A percentile compares a stretch with the other conserved stretches of the same genome.
These are phyloP conservation scores for Pangasius macronema DNA, from an alignment of 2,797 vertebrate genomes.

Conservation along the genomic window DNA sequence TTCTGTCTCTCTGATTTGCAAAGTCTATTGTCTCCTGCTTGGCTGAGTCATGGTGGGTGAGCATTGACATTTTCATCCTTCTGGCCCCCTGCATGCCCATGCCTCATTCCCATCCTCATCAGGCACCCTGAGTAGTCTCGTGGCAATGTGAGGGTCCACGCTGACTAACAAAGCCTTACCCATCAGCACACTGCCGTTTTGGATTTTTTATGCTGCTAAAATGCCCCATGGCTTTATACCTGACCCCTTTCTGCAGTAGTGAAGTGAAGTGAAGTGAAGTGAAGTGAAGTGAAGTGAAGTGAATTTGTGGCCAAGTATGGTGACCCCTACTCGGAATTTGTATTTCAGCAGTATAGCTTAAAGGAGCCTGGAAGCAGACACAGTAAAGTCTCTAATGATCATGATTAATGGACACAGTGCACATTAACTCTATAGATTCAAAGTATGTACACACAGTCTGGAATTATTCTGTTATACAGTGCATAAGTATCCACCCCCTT, in stretches of 20 bases:
- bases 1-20: constrained; percentile 43
- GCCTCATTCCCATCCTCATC: constrained; percentile 27
- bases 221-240: neutral
- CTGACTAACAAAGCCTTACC: constrained; percentile 38
- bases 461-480: neutral
- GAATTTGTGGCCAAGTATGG: too few species aligned
- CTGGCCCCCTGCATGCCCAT: constrained; percentile 23
- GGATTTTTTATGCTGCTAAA: neutral
- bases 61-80: constrained; percentile 53
- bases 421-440: neutral
- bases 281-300: too few species aligned
- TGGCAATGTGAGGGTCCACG: constrained; percentile 20
- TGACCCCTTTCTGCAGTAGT: constrained; percentile 31
- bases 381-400: constrained; percentile 28
- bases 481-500: too few species aligned
- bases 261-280: too few species aligned
- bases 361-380: constrained; percentile 18
- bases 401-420: constrained; percentile 24
- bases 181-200: constrained; percentile 17
- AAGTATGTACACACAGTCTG: neutral
- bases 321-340: too few species aligned
- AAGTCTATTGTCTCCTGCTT: constrained; percentile 42
- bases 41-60: constrained; percentile 42
- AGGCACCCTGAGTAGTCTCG: constrained; percentile 11
- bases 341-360: constrained; percentile 1